Percentiles rank a stretch among this genome's conserved stretches.
These are phyloP conservation scores for Oeneis ivallda DNA, from an alignment of 2,888 invertebrate species.

Conservation along the genomic window DNA sequence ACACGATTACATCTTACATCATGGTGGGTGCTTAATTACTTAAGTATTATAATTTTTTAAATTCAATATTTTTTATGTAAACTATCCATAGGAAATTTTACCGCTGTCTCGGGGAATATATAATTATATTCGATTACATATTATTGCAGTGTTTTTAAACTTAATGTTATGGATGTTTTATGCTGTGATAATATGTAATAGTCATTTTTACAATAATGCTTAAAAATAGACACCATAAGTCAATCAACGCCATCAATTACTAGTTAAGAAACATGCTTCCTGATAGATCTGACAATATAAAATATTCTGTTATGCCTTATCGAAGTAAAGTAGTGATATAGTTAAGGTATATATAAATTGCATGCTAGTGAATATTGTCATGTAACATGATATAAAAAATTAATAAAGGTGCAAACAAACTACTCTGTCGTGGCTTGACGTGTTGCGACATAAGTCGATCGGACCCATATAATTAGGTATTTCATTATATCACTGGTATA, in stretches of 20 bases:
- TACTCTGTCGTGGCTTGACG: not conserved
- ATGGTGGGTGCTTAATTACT: not conserved
- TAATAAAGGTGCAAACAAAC: not conserved
- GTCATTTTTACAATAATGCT: conserved; percentile 20
- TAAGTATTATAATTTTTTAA: not conserved
- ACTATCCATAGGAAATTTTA: conserved; percentile 3
- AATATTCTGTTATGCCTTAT: conserved; percentile 77
- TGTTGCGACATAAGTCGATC: not conserved
- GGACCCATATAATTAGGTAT: not conserved
- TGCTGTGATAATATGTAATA: conserved; percentile 17
- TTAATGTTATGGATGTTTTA: no score
- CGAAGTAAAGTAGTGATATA: conserved; percentile 73
- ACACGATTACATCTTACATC: not conserved
- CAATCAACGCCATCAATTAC: conserved; percentile 73
- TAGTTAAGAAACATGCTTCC: conserved; percentile 78
- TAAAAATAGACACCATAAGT: conserved; percentile 44
- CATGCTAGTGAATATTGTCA: conserved; percentile 56
- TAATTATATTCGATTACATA: not conserved
- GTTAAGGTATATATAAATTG: conserved; percentile 66
- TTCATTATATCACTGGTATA: no score
- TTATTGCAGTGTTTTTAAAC: conserved; percentile 16
- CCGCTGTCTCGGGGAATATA: not conserved
- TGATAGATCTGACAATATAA: conserved; percentile 79
- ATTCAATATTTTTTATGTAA: not conserved
- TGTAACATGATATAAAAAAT: conserved; percentile 14